Conservation (phyloP, 2,797 vertebrate species). For the Capromys pilorides region DNA sequence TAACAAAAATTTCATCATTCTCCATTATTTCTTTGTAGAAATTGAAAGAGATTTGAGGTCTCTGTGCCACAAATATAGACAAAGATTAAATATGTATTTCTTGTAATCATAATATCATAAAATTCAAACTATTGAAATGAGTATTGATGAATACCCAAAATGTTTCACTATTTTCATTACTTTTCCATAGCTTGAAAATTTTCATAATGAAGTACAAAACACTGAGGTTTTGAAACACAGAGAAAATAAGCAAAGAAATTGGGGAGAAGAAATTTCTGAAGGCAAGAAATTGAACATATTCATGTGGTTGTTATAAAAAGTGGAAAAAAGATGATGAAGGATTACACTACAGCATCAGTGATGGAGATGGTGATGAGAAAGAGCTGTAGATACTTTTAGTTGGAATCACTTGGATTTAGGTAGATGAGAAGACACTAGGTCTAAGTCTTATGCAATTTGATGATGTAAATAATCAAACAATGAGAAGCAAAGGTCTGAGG, state of each 20-base stretch:
- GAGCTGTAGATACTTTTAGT: not conserved
- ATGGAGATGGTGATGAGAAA: not conserved
- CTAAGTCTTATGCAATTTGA: not conserved
- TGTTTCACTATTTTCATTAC: slow-evolving; percentile 5
- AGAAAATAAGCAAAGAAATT: not conserved
- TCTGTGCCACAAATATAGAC: not conserved
- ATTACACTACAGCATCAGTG: not conserved
- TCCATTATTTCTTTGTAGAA: not conserved
- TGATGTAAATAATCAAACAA: slow-evolving; percentile 6
- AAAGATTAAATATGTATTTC: not conserved
- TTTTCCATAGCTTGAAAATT: slow-evolving; percentile 42
- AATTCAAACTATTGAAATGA: not conserved
- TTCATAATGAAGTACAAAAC: slow-evolving; percentile 26
- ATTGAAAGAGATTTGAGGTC: not conserved
- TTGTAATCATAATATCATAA: not conserved
- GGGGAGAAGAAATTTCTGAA: not conserved
- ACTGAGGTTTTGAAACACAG: not conserved
- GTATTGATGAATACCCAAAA: not conserved
- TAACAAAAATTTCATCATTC: not conserved
- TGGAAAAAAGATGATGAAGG: not conserved
- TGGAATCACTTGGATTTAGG: not conserved
- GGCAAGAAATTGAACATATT: slow-evolving; percentile 1
- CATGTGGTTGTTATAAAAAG: not conserved
- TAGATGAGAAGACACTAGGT: not conserved
- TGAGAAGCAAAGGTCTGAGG: not conserved